These are phyloP conservation scores for Coenobita brevimanus DNA, from an alignment of 1,140 invertebrate species.

Conservation along the genomic window DNA sequence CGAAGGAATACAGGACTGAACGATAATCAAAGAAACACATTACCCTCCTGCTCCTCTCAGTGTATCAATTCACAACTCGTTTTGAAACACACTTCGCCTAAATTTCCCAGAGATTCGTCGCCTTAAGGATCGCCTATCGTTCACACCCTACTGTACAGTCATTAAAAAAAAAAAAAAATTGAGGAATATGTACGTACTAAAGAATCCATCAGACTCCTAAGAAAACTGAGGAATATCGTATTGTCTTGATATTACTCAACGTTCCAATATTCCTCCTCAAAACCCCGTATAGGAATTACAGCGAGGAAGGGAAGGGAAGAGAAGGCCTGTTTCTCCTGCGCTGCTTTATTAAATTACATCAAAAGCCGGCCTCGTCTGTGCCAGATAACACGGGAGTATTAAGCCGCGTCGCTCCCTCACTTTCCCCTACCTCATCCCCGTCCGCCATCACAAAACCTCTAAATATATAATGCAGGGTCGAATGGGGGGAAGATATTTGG, in stretches of 20 bases:
- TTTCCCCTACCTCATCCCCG: too few relatives aligned
- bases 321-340: not conserved
- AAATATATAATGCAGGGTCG: too few relatives aligned
- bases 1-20: not conserved
- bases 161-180: too few relatives aligned
- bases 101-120: conserved; percentile 41
- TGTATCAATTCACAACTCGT: conserved; percentile 48
- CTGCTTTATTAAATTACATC: conserved; percentile 35
- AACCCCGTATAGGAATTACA: not conserved
- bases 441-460: too few relatives aligned
- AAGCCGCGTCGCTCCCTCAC: not conserved
- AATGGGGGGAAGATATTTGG: too few relatives aligned
- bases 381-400: not conserved
- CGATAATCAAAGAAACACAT: not conserved
- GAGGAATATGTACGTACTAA: too few relatives aligned
- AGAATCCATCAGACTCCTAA: too few relatives aligned
- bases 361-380: not conserved
- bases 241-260: too few relatives aligned
- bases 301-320: not conserved
- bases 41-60: conserved; percentile 31
- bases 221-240: too few relatives aligned
- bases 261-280: not conserved
- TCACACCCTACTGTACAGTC: not conserved
- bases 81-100: conserved; percentile 34
- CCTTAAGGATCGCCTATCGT: not conserved